phyloP scores from a whole-genome alignment of 2,113 vertebrate genomes.

The Condylura cristata region DNA sequence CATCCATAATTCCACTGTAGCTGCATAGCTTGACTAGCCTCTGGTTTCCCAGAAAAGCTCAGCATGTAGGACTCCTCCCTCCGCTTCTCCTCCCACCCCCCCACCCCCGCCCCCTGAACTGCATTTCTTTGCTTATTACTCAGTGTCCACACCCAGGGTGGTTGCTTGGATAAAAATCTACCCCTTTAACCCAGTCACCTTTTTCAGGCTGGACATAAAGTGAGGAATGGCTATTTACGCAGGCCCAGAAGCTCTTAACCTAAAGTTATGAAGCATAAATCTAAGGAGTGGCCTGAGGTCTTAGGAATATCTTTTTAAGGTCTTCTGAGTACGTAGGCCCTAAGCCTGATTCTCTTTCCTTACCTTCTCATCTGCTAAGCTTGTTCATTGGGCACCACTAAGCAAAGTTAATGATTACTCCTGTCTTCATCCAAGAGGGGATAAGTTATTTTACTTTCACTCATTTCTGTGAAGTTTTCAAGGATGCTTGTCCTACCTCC shows the following conservation, averaged over 20 bases:
- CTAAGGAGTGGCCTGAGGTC: background rate
- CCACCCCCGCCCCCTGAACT: background rate
- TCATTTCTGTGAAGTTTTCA: conserved; percentile 1
- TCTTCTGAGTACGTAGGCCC: background rate
- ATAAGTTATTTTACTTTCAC: background rate
- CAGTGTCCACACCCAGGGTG: conserved; percentile 63
- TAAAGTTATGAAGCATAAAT: too few species aligned
- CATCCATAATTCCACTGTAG: background rate
- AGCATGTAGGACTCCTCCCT: conserved; percentile 33
- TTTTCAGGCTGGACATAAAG: background rate
- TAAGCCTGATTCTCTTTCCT: background rate
- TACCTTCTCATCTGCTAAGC: background rate
- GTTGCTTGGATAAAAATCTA: conserved; percentile 52
- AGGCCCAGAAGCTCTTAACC: background rate
- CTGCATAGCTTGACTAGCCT: background rate
- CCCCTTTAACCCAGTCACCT: conserved; percentile 42
- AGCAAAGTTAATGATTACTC: conserved; percentile 38
- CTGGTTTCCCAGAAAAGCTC: conserved; percentile 53
- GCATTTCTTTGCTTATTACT: conserved; percentile 72
- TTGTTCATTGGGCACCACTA: background rate
- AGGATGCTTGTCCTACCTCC: conserved; percentile 3
- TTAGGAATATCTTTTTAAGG: background rate
- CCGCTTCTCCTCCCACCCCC: too few species aligned
- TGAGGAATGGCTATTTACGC: background rate
- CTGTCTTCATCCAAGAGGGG: background rate